These are phyloP conservation scores for Meloidogyne floridensis DNA, from an alignment of 1,140 invertebrate genomes.

Conservation along the genomic window DNA sequence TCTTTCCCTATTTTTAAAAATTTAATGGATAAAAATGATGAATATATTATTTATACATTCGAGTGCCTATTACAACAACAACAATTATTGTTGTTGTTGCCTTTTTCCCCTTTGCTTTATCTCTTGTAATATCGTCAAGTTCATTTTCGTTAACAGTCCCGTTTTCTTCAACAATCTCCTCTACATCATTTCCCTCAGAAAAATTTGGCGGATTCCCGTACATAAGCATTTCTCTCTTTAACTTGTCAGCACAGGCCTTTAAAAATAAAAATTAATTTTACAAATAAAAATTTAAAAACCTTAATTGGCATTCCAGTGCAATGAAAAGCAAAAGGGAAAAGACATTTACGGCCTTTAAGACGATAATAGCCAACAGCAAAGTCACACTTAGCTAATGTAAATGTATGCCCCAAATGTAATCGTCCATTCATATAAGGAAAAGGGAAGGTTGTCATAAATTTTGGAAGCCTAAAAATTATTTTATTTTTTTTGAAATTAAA, in stretches of 20 bases:
- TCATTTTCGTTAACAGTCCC: conserved; percentile 44
- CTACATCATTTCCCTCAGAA: conserved; percentile 71
- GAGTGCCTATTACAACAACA: background rate
- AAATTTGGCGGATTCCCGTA: conserved; percentile 92
- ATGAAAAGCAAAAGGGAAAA: conserved; percentile 98
- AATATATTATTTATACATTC: background rate
- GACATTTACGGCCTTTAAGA: conserved; percentile 82
- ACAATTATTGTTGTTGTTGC: conserved; percentile 64
- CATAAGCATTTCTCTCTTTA: conserved; percentile 86
- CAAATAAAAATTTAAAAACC: conserved; percentile 42
- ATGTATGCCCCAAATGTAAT: conserved; percentile 94
- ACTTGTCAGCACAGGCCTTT: conserved; percentile 91
- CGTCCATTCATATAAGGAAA: conserved; percentile 99
- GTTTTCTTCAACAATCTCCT: conserved; percentile 55
- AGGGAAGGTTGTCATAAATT: conserved; percentile 92
- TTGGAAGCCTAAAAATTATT: conserved; percentile 66
- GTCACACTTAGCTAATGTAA: conserved; percentile 74
- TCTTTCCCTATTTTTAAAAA: background rate
- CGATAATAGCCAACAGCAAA: conserved; percentile 88
- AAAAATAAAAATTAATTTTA: no score
- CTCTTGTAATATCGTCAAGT: conserved; percentile 76
- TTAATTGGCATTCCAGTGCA: conserved; percentile 82
- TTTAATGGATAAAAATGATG: conserved; percentile 5
- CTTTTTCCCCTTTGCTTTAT: conserved; percentile 97
- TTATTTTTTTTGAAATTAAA: conserved; percentile 9